These are phyloP conservation scores for Bubalus kerabau DNA, from an alignment of 2,113 vertebrate genomes.

Conservation along the genomic window DNA sequence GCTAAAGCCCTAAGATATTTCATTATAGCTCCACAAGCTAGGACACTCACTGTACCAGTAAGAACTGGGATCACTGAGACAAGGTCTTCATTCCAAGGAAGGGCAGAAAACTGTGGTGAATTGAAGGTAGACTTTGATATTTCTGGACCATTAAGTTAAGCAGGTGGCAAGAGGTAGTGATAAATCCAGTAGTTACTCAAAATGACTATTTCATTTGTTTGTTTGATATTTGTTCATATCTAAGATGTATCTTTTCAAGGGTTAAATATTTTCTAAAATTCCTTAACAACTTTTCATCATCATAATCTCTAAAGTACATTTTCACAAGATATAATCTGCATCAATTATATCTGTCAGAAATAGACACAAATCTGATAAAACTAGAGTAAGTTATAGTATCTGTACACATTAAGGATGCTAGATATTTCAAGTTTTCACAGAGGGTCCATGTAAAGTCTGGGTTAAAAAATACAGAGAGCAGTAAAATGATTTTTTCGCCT, in stretches of 20 bases:
- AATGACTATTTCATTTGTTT: not conserved
- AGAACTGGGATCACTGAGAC: not conserved
- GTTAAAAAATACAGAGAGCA: not conserved
- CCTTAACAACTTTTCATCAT: not conserved
- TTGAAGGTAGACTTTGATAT: not conserved
- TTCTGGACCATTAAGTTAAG: not conserved
- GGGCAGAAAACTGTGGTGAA: not conserved
- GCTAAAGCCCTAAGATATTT: not conserved
- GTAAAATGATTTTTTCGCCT: not conserved
- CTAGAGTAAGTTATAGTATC: not conserved
- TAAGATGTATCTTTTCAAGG: not conserved
- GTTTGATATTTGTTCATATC: not conserved
- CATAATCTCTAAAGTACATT: not conserved
- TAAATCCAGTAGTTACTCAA: not conserved
- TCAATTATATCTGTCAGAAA: not conserved
- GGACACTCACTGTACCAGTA: not conserved
- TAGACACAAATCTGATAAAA: not conserved
- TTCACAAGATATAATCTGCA: not conserved
- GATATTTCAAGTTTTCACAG: not conserved
- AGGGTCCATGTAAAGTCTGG: not conserved
- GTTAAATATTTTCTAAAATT: not conserved
- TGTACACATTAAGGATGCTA: not conserved
- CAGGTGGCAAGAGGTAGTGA: not conserved
- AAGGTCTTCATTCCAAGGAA: not conserved
- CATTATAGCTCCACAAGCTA: not conserved